Evolutionary conservation across 2,113 vertebrate genomes (phyloP).

Genomic region (Lipotes vexillifer): DNA sequence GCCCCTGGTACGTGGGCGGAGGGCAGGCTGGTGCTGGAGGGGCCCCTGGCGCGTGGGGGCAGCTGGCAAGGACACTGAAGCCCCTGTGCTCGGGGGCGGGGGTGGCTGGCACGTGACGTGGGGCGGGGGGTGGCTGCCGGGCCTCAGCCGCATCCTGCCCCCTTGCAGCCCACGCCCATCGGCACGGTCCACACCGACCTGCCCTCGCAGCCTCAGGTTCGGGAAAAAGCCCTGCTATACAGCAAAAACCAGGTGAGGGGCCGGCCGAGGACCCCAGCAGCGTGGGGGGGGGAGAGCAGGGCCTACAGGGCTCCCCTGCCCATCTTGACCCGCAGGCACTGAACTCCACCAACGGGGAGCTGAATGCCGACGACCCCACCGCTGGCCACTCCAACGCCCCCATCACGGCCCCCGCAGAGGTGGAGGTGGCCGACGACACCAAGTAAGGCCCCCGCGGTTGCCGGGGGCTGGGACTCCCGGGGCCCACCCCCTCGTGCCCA

Average conservation of each 20-base stretch:
- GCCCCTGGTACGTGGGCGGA: conserved; percentile 86
- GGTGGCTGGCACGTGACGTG: too few relatives aligned
- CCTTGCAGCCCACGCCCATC: conserved; percentile 91
- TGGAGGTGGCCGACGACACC: conserved; percentile 96
- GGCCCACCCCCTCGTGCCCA: rapidly evolving
- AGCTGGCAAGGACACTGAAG: conserved; percentile 67
- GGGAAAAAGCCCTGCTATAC: conserved; percentile 94
- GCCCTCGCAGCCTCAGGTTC: conserved; percentile 87
- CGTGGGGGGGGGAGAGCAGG: rapidly evolving
- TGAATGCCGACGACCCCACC: conserved; percentile 96
- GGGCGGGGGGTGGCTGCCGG: rapidly evolving
- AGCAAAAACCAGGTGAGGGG: conserved; percentile 94
- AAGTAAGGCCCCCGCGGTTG: conserved; percentile 83
- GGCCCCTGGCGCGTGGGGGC: rapidly evolving
- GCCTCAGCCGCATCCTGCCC: background rate
- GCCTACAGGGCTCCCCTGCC: rapidly evolving
- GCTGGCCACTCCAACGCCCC: conserved; percentile 98
- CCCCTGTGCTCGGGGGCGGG: conserved; percentile 76
- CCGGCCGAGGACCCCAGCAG: rapidly evolving
- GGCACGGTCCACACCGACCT: conserved; percentile 93
- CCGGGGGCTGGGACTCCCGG: rapidly evolving
- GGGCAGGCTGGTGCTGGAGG: background rate
- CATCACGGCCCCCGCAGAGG: conserved; percentile 95
- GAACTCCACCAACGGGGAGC: conserved; percentile 97
- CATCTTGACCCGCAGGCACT: conserved; percentile 83